Evolutionary conservation across 2,797 vertebrate species (phyloP).

Genomic region (Rhinatrema bivittatum): DNA sequence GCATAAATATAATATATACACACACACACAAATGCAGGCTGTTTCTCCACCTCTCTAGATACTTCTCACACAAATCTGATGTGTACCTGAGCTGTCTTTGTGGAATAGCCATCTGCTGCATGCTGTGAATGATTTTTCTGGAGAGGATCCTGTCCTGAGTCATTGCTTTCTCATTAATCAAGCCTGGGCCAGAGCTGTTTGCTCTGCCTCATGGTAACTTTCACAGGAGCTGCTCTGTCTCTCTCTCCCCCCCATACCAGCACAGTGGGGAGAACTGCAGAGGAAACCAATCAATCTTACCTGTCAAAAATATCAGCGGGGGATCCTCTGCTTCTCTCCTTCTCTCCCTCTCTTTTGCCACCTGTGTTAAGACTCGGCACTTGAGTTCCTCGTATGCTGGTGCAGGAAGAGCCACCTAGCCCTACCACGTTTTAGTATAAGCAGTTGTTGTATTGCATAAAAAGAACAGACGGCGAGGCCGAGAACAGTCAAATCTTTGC

Average conservation of each 20-base stretch:
- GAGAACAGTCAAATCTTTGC: too few species aligned
- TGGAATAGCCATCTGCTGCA: too few species aligned
- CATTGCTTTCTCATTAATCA: conserved; percentile 91
- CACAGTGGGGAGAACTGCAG: conserved; percentile 81
- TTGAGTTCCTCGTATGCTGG: too few species aligned
- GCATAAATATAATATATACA: too few species aligned
- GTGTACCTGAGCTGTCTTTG: too few species aligned
- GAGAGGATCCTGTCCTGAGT: conserved; percentile 73
- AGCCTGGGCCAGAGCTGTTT: conserved; percentile 57
- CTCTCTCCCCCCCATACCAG: conserved; percentile 67
- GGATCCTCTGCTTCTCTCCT: conserved; percentile 64
- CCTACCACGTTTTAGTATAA: too few species aligned
- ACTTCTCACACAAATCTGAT: too few species aligned
- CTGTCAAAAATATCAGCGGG: conserved; percentile 78
- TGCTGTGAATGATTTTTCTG: conserved; percentile 53
- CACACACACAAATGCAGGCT: too few species aligned
- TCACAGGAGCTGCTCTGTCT: conserved; percentile 76
- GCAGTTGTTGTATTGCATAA: too few species aligned
- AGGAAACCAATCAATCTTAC: conserved; percentile 98
- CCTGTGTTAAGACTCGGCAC: conserved; percentile 61
- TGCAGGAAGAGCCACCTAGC: too few species aligned
- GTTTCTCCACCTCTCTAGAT: too few species aligned
- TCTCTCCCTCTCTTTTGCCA: conserved; percentile 38
- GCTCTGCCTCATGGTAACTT: conserved; percentile 63
- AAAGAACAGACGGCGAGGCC: too few species aligned